phyloP scores from a whole-genome alignment of 2,797 vertebrate species.

The Rhinophrynus dorsalis region DNA sequence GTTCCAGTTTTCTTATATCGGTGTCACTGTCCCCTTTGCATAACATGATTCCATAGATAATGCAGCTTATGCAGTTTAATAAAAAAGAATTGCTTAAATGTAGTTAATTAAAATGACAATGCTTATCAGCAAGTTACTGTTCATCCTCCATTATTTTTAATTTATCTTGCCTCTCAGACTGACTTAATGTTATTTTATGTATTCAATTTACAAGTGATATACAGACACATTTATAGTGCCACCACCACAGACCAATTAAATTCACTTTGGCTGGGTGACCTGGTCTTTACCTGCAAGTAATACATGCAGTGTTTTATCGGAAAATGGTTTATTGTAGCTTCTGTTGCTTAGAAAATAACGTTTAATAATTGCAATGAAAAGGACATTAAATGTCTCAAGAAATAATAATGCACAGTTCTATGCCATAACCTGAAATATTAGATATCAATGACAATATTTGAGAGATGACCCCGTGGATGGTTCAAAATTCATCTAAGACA shows the following conservation, averaged over 20 bases:
- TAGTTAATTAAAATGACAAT: constrained; percentile 67
- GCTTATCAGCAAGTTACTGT: constrained; percentile 65
- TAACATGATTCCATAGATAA: too few species aligned
- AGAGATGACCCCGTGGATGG: too few species aligned
- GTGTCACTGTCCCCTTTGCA: too few species aligned
- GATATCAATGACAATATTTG: too few species aligned
- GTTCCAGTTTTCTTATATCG: too few species aligned
- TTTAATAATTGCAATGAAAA: constrained; percentile 27
- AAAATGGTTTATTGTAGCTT: constrained; percentile 66
- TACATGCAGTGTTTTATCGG: constrained; percentile 54
- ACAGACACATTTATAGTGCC: constrained; percentile 81
- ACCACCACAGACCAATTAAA: constrained; percentile 86
- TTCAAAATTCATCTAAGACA: too few species aligned
- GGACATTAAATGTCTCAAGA: constrained; percentile 20
- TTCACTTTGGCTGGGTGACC: constrained; percentile 87
- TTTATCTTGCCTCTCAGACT: constrained; percentile 82
- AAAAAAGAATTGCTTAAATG: constrained; percentile 57
- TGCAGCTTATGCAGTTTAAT: too few species aligned
- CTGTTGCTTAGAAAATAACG: constrained; percentile 52
- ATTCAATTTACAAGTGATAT: constrained; percentile 78
- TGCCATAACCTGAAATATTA: too few species aligned
- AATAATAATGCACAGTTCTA: constrained; percentile 1
- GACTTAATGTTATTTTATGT: constrained; percentile 84
- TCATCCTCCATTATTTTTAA: constrained; percentile 68
- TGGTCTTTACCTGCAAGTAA: constrained; percentile 81